These are phyloP conservation scores for Alentia gelatinosa DNA, from an alignment of 2,888 invertebrate species.

Conservation along the genomic window DNA sequence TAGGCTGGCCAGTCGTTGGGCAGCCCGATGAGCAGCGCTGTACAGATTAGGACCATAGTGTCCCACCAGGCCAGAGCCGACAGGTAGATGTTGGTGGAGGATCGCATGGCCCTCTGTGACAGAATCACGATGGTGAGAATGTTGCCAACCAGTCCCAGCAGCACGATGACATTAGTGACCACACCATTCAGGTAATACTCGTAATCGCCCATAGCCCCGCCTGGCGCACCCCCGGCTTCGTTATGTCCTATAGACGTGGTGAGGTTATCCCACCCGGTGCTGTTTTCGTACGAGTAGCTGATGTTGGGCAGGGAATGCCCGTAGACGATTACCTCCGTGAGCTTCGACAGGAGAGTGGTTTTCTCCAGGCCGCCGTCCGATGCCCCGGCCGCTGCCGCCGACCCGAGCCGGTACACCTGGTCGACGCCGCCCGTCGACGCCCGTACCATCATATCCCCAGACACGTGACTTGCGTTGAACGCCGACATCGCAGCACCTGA, in stretches of 20 bases:
- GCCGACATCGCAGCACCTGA: no score
- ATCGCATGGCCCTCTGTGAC: slow-evolving; percentile 86
- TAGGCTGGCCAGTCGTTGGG: slow-evolving; percentile 64
- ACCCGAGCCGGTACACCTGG: neutral
- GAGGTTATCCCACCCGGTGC: neutral
- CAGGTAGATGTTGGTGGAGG: slow-evolving; percentile 85
- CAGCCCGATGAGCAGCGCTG: slow-evolving; percentile 74
- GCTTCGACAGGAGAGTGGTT: slow-evolving; percentile 16
- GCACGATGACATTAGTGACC: slow-evolving; percentile 74
- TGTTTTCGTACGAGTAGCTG: slow-evolving; percentile 6
- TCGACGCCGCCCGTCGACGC: neutral
- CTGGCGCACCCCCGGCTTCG: neutral
- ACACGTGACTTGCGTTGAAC: no score
- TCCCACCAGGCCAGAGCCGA: slow-evolving; percentile 79
- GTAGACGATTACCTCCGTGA: slow-evolving; percentile 19
- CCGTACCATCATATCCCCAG: neutral
- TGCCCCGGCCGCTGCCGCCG: neutral
- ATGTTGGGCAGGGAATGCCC: neutral
- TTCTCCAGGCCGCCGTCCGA: neutral
- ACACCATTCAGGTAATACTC: slow-evolving; percentile 72
- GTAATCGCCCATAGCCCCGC: neutral
- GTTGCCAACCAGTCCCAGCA: slow-evolving; percentile 87
- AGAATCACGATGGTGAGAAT: slow-evolving; percentile 83
- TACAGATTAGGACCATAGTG: slow-evolving; percentile 75
- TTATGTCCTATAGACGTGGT: neutral